Evolutionary conservation across 2,888 invertebrate species (phyloP), one percentile per base, ranked within the genome.

Genomic region (Notocelia uddmanniana): DNA sequence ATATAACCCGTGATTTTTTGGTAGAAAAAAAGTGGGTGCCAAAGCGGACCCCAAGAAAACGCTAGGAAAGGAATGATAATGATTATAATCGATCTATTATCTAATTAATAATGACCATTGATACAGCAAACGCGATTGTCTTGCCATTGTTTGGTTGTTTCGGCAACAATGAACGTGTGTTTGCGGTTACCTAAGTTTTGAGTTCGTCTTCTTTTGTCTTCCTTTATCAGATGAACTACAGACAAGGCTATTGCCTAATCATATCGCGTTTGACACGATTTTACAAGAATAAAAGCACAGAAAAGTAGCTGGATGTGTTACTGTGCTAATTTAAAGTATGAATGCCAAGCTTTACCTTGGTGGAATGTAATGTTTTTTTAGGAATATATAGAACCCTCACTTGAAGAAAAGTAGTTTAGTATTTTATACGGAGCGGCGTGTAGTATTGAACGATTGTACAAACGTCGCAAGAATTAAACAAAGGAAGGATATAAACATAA

Each of bases 81-180:
- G n/a, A n/a, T n/a, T n/a, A n/a, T n/a, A n/a, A n/a, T n/a, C n/a
- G n/a, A n/a, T n/a, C n/a, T n/a, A n/a, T n/a, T n/a, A n/a, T n/a
- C n/a, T n/a, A n/a, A n/a, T n/a, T n/a, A n/a, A n/a, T n/a, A n/a
- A n/a, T n/a, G 26, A 26, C 26, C 26, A 5, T 5, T 3, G 26
- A 26, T 26, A 41, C 41, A 15, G 3, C 6, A 13, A 5, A 13
- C 13, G 82, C 76, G 74, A 85, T 85, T 84, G 85, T 85, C 75
- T 82, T 78, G 73, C 79, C 79, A 82, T 86, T 85, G 85, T 85
- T 82, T 79, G 79, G 79, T 79, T 81, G 81, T 83, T 83, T 80
- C 79, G 76, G 76, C 75, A 81, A 79, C 78, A 76, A 76, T 78
- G 77, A 19, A 23, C 55, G 23, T 79, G 80, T 83, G 82, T 77